Percentiles rank a stretch among this genome's conserved stretches.
These are phyloP conservation scores for Teleopsis dalmanni DNA, from an alignment of 1,140 invertebrate species.

Conservation along the genomic window DNA sequence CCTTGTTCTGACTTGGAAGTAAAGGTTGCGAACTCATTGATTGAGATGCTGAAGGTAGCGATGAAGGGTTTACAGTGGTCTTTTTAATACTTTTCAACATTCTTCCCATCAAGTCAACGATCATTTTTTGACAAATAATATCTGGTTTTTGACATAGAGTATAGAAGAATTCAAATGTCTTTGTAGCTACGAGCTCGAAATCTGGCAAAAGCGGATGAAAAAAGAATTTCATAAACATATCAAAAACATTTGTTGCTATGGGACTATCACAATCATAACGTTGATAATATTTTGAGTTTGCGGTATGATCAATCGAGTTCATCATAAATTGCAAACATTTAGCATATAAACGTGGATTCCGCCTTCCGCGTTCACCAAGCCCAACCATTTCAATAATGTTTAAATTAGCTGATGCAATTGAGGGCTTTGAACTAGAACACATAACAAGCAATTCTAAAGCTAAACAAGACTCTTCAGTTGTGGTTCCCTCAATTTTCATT, in stretches of 20 bases:
- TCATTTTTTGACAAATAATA: slow-evolving; percentile 31
- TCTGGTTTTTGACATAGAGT: slow-evolving; percentile 37
- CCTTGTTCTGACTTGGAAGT: slow-evolving; percentile 15
- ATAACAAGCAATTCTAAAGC: slow-evolving; percentile 69
- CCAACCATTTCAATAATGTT: slow-evolving; percentile 49
- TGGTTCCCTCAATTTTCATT: slow-evolving; percentile 63
- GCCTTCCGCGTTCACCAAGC: slow-evolving; percentile 24
- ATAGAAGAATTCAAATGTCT: slow-evolving; percentile 33
- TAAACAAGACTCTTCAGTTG: slow-evolving; percentile 57
- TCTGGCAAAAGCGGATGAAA: slow-evolving; percentile 25
- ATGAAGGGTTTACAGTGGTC: slow-evolving; percentile 4
- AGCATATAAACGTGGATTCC: slow-evolving; percentile 34
- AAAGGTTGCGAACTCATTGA: slow-evolving; percentile 26
- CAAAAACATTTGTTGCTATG: slow-evolving; percentile 24
- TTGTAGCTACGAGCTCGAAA: slow-evolving; percentile 33
- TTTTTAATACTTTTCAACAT: slow-evolving; percentile 20
- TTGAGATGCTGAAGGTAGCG: slow-evolving; percentile 14
- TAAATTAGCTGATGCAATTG: slow-evolving; percentile 49
- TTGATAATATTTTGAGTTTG: slow-evolving; percentile 31
- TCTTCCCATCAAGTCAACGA: slow-evolving; percentile 21
- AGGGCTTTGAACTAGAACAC: slow-evolving; percentile 54
- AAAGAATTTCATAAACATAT: slow-evolving; percentile 29
- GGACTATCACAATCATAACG: slow-evolving; percentile 22
- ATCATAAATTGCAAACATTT: slow-evolving; percentile 31
- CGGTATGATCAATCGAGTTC: slow-evolving; percentile 27